Conservation (phyloP, 2,888 invertebrate species). For the Ochropleura plecta region DNA sequence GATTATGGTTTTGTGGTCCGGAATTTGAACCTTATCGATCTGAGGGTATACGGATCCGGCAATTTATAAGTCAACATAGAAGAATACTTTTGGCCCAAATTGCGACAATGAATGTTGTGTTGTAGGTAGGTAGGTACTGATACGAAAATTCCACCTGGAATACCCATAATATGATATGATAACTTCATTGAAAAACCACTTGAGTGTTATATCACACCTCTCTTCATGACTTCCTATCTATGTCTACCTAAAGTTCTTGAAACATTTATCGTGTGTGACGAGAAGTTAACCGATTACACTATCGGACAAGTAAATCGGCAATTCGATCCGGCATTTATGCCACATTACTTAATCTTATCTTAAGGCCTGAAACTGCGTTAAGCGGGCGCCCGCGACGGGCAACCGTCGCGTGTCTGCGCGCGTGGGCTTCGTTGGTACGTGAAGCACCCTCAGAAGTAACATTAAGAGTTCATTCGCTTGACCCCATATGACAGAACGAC, state of each 20-base stretch:
- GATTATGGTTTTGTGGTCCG: background rate
- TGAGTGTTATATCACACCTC: background rate
- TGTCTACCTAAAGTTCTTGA: background rate
- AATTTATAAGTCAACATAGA: background rate
- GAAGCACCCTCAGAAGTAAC: too few relatives aligned
- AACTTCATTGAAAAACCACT: slow-evolving; percentile 1
- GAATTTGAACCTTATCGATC: background rate
- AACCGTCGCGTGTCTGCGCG: too few relatives aligned
- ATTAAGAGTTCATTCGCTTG: too few relatives aligned
- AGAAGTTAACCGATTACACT: slow-evolving; percentile 35
- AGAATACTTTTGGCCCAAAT: background rate
- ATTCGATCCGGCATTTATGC: slow-evolving; percentile 55
- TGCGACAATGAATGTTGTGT: background rate
- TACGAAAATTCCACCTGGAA: background rate
- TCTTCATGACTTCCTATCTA: background rate
- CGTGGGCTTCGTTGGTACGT: too few relatives aligned
- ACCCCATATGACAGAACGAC: too few relatives aligned
- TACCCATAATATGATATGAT: background rate
- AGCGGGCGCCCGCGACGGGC: too few relatives aligned
- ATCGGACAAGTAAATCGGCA: slow-evolving; percentile 55
- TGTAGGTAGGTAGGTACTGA: background rate
- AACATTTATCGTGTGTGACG: slow-evolving; percentile 13
- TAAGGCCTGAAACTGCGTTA: too few relatives aligned
- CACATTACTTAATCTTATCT: slow-evolving; percentile 45
- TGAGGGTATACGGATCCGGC: background rate